Evolutionary conservation across 2,797 vertebrate species (phyloP), one percentile per base, ranked within the genome.

Genomic region (Acrossocheilus fasciatus): DNA sequence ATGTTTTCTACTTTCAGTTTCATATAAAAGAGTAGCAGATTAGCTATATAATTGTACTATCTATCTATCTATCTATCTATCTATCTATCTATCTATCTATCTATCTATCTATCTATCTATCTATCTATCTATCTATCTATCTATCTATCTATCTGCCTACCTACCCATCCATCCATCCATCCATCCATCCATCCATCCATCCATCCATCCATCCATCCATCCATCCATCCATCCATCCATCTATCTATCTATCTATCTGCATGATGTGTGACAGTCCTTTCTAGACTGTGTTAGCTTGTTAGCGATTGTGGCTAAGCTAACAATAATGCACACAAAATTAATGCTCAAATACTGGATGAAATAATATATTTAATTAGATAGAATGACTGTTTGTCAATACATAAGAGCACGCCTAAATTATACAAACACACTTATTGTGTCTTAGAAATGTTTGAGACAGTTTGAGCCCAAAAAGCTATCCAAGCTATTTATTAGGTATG

Each of bases 1-100:
- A 82, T 73, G 26, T 26, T 18, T 30, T 30, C 45, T 83, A 73
- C 39, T 72, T 82, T 43, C 52, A 4, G 52, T 59, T 20, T 81
- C 5, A 0, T 14, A 4, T 62, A 1, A 20, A 5, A 62, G 36
- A 6, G 11, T 14, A 57, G 36, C 36, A 47, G 6, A 12, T 54
- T 6, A 39, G 39, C 75, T 73, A 3, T 72, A 3, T 6, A 50
- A 11, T 6, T 39, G 39, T 39, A 39, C 39, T 39, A 43, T 45
- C 43, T 45, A 45, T 45, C 43, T 41, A 41, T 64, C 76, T 1
- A 5, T 23, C 26, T 18, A 36, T 23, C 70, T 39, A 15, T 43
- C 41, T 12, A 18, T 75, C 70, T 45, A 6, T 76, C 50, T 26
- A 36, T 36, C 74, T 68, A 1, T 59, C 72, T 17, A 17, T 47